Percentiles rank a stretch among this genome's conserved stretches.
These are phyloP conservation scores for Cynodonichthys magdalenae DNA, from an alignment of 2,797 vertebrate species.

Conservation along the genomic window DNA sequence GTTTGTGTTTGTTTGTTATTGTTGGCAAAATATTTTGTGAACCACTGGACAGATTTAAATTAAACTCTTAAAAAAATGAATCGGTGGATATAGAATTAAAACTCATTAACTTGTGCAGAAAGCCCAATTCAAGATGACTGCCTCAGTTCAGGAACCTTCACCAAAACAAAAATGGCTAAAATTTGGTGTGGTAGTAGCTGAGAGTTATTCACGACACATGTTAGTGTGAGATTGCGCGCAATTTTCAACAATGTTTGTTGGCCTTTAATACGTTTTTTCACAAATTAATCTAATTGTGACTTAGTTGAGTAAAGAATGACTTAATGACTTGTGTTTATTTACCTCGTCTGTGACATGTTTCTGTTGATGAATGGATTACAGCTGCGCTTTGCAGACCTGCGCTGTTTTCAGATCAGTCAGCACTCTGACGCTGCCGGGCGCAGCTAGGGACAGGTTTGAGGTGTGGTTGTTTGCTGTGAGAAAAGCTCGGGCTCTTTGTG, in stretches of 20 bases:
- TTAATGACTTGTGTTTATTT: constrained; percentile 2
- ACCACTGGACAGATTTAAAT: no score
- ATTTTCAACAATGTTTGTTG: no score
- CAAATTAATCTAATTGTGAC: background rate
- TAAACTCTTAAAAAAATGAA: no score
- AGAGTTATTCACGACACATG: no score
- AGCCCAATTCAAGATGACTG: no score
- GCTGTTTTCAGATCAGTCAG: constrained; percentile 52
- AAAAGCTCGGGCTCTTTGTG: constrained; percentile 70
- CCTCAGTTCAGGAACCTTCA: no score
- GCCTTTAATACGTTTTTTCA: background rate
- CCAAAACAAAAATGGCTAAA: no score
- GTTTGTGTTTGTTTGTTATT: background rate
- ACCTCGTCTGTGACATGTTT: constrained; percentile 15
- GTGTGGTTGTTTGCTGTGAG: constrained; percentile 62
- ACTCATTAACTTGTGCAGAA: no score
- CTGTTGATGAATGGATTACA: constrained; percentile 37
- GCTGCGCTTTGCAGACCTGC: constrained; percentile 36
- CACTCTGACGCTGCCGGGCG: constrained; percentile 34
- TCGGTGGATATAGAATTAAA: no score
- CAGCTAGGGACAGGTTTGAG: constrained; percentile 55
- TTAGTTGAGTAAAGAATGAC: constrained; percentile 6
- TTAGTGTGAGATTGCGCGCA: no score
- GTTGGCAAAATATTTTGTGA: no score
- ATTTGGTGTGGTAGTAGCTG: no score